phyloP scores from a whole-genome alignment of 2,797 vertebrate genomes.

The Peromyscus aztecus region DNA sequence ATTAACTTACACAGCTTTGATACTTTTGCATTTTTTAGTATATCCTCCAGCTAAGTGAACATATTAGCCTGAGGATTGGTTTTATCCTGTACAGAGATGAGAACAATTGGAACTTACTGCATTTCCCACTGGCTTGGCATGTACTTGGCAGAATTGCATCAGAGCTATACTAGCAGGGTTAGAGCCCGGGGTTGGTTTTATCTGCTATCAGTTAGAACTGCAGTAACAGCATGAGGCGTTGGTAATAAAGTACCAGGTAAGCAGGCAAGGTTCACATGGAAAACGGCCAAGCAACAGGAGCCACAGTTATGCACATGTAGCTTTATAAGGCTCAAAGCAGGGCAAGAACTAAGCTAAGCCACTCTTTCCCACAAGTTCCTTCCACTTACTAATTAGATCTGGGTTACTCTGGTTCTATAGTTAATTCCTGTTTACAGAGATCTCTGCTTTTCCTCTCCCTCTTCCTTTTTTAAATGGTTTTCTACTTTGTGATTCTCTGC shows the following conservation, averaged over 20 bases:
- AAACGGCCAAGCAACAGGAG: not conserved
- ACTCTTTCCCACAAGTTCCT: not conserved
- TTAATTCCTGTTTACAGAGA: not conserved
- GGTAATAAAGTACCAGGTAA: not conserved
- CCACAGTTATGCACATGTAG: not conserved
- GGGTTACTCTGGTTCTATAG: not conserved
- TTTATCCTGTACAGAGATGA: slow-evolving; percentile 33
- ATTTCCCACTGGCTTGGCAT: not conserved
- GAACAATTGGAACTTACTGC: not conserved
- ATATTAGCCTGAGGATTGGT: not conserved
- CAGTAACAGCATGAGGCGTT: not conserved
- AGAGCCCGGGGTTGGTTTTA: not conserved
- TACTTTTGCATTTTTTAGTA: not conserved
- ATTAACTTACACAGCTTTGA: not conserved
- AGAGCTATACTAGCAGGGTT: not conserved
- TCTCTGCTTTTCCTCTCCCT: not conserved
- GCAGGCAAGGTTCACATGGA: not conserved
- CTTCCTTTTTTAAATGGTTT: not conserved
- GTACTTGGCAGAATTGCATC: not conserved
- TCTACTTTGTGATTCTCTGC: not conserved
- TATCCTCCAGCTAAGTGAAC: not conserved
- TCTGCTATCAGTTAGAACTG: not conserved
- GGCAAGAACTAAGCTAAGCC: not conserved
- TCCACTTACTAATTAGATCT: not conserved
- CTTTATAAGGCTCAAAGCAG: not conserved